Evolutionary conservation across 2,797 vertebrate species (phyloP), one percentile per base, ranked within the genome.

Genomic region (Chaetophractus vellerosus): DNA sequence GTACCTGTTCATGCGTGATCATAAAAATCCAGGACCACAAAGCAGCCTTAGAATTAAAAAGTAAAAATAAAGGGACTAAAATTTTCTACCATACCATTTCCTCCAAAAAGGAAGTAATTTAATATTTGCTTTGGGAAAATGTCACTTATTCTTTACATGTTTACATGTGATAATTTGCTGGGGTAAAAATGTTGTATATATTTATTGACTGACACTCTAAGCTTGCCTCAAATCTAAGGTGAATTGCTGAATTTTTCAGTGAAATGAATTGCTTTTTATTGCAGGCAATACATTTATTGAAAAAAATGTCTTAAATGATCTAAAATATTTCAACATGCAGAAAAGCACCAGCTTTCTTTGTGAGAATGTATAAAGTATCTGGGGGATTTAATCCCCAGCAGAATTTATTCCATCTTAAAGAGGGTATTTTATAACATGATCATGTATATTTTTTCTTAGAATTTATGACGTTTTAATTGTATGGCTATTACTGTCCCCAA

Each of bases 81-180:
- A 48, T 89, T 66, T 90, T 80, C 59, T 79, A 24, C 23, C 26
- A 5, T 24, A 55, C 79, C 45, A 16, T 81, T 88, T 69, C 50
- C 31, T 83, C 48, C 28, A 61, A 45, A 89, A 87, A 26, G 75
- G 57, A 87, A 91, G 12, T 91, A 82, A 23, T 72, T n/a, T 75
- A 41, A 82, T 83, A 9, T 59, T 82, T 75, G n/a, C 23, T 80
- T 59, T 94, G 50, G 78, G 18, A 87, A 88, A 76, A 23, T 68
- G 69, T 57, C 74, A 24, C 8, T 45, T 86, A 7, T 36, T 66
- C 11, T 78, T 4, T 79, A 63, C 28, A 24, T 45, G 11, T 57
- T 74, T 85, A 26, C 55, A 68, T 55, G 45, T 72, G 75, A 48
- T 74, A 55, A 52, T 15, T 87, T 64, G 5, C 50, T 83, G 9